Conservation (phyloP, 1,140 invertebrate genomes). For the Oedothorax gibbosus region DNA sequence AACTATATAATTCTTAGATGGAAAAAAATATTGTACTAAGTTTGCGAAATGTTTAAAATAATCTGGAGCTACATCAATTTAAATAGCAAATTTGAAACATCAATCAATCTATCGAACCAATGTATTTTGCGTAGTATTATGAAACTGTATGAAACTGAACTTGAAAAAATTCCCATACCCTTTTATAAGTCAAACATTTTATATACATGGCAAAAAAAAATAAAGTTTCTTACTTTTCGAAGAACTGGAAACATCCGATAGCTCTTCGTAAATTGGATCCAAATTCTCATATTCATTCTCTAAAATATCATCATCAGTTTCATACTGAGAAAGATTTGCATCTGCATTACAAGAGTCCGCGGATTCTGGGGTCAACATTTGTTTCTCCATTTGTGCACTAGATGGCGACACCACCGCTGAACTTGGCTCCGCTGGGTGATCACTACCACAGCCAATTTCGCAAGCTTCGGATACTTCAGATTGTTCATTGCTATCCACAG, state of each 20-base stretch:
- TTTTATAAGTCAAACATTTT: too few relatives aligned
- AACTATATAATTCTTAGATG: too few relatives aligned
- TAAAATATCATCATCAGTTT: constrained; percentile 53
- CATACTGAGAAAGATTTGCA: constrained; percentile 24
- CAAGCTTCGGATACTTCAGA: constrained; percentile 15
- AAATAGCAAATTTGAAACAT: neutral
- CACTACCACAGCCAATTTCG: neutral
- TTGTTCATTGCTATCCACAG: constrained; percentile 27
- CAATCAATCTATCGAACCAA: too few relatives aligned
- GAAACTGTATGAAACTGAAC: too few relatives aligned
- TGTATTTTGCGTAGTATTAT: too few relatives aligned
- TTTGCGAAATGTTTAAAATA: too few relatives aligned
- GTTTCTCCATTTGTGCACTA: neutral
- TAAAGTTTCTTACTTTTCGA: constrained; percentile 39
- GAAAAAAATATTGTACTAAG: too few relatives aligned
- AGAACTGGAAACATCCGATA: constrained; percentile 48
- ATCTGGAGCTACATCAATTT: too few relatives aligned
- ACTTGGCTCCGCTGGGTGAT: neutral
- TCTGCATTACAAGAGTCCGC: constrained; percentile 17
- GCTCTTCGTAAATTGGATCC: constrained; percentile 60
- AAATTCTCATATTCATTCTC: constrained; percentile 59
- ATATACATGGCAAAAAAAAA: neutral
- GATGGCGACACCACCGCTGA: constrained; percentile 39
- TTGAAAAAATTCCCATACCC: too few relatives aligned
- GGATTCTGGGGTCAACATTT: neutral